Base-by-base conservation (phyloP, 2,797 vertebrate species). In the Chloroceryle inda region DNA sequence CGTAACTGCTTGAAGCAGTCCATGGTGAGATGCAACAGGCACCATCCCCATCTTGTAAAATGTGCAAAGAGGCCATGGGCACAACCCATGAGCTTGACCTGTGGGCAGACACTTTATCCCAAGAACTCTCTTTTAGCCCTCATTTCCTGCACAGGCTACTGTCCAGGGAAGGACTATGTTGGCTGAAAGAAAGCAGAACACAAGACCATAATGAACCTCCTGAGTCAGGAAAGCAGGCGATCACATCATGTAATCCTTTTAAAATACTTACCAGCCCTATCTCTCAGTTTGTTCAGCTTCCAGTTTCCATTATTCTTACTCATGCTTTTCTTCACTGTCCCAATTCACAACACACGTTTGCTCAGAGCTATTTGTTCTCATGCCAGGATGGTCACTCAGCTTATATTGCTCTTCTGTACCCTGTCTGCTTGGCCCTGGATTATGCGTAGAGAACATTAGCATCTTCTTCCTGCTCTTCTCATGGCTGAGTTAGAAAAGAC, bases 241-340 rank as follows among this genome's bases (percentile, higher is more conserved):
- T 71, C 16, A 2, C 59, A 81, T 84, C 31, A 76, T 79, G 40
- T 87, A 90, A 95, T 74, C 24, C 63, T 85, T 89, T 85, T 10
- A 69, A 95, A 88, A 87, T 59, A 79, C 68, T 83, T 87, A 84
- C 71, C 77, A 93, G 59, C 10, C 73, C 44, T 4, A 2, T 86
- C 55, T 66, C 40, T 63, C 35, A 66, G 66, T 78, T 81, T 89
- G 71, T 81, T 89, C 74, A 71, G 80, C 59, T 92, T 96, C 90
- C 92, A 90, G 76, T 88, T 95, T 93, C 88, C 69, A 78, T 95
- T 90, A 87, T 89, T 87, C 56, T 40, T 71, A 15, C 38, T 29
- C 37, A 85, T 24, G 71, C 22, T 87, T 94, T 79, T 88, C 42
- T 71, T 88, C 42, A 16, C 50, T 56, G 83, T 74, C 58, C 71